Evolutionary conservation across 2,797 vertebrate genomes (phyloP), one percentile per base, ranked within the genome.

Genomic region (Pipistrellus pipistrellus): DNA sequence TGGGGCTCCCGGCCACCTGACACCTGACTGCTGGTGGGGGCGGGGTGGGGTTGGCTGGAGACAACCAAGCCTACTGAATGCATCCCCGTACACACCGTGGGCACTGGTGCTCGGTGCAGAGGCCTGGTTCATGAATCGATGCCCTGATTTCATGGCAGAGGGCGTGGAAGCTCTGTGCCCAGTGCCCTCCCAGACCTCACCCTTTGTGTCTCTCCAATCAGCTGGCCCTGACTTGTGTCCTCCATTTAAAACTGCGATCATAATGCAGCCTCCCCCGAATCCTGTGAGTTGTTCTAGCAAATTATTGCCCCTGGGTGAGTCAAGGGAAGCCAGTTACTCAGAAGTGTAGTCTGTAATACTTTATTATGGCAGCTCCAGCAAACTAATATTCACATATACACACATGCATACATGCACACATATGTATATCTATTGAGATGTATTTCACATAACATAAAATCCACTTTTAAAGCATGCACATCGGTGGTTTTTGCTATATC

Each of bases 1-100:
- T 10, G 14, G 32, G 38, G 55, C 46, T 38, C 9, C 4, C 23
- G 17, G 90, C 7, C 38, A 13, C 12, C 64, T 59, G 53, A 14
- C 48, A 59, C n/a, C 68, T 8, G 51, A 57, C 44, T 44, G 71
- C 64, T 4, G 12, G n/a, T 35, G 14, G 46, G 25, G 53, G 9
- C 9, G 17, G 17, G 30, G 62, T 7, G 30, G 14, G 62, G 6
- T 12, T 10, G 5, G 41, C n/a, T 1, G 17, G 14, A 81, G n/a
- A 48, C 17, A 35, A 30, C 38, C 23, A 55, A 11, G 1, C 0
- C 7, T 15, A 3, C 2, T 1, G 27, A 51, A 27, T 9, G 57
- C n/a, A 25, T 20, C 3, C 4, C 27, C 51, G 14, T n/a, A 32
- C 48, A 30, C 30, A 30, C 4, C 9, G 2, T 21, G 18, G 13